These are phyloP conservation scores for Eolophus roseicapilla DNA, from an alignment of 2,113 vertebrate species.

Conservation along the genomic window DNA sequence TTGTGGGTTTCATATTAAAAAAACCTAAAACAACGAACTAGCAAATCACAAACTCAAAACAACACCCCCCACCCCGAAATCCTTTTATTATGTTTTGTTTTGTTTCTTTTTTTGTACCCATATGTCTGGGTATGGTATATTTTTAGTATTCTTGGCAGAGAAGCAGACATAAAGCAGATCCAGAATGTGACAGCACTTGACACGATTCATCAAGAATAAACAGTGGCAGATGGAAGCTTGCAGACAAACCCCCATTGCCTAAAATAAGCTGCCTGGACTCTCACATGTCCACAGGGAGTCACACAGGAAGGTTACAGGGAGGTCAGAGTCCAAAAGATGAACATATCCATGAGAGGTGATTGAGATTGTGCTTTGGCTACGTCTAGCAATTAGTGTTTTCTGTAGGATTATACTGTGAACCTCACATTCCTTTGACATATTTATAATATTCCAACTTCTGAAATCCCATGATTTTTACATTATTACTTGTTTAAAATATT, in stretches of 20 bases:
- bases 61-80: neutral
- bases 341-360: neutral
- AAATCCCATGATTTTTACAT: neutral
- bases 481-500: neutral
- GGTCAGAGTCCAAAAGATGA: neutral
- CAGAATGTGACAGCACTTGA: neutral
- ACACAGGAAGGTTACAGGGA: neutral
- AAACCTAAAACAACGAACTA: fast-evolving
- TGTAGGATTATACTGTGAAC: neutral
- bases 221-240: conserved; percentile 10
- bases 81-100: neutral
- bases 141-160: neutral
- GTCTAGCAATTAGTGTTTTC: neutral
- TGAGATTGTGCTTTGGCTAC: neutral
- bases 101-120: neutral
- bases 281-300: neutral
- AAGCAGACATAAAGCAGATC: conserved; percentile 12
- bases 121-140: neutral
- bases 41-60: neutral
- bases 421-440: neutral
- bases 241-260: neutral
- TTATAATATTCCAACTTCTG: neutral
- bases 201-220: neutral
- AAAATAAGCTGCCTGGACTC: neutral
- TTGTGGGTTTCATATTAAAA: neutral